phyloP scores from a whole-genome alignment of 2,797 vertebrate species.

The Carcharodon carcharias region DNA sequence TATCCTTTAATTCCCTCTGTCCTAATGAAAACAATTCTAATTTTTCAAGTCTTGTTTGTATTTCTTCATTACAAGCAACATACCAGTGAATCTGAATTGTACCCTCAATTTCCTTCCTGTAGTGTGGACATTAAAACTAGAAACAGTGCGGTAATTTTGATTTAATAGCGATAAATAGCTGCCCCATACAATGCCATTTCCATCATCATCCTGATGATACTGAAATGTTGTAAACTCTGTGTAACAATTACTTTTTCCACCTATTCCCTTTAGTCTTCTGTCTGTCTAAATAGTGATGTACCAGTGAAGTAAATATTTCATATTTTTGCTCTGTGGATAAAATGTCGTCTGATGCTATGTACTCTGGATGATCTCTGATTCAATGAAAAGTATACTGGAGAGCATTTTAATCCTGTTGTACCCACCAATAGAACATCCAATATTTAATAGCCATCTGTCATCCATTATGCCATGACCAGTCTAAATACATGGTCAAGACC shows the following conservation, averaged over 20 bases:
- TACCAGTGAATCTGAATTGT: not conserved
- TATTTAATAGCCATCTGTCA: constrained; percentile 9
- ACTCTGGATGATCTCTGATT: not conserved
- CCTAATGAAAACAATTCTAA: not conserved
- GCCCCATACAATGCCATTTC: not conserved
- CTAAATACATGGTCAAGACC: not conserved
- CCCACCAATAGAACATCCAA: not conserved
- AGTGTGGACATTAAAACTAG: not conserved
- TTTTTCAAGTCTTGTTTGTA: not conserved
- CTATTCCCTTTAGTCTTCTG: not conserved
- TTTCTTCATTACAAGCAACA: not conserved
- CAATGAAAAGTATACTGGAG: not conserved
- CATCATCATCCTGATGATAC: not conserved
- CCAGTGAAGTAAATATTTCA: not conserved
- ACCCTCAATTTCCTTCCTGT: not conserved
- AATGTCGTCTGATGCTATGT: not conserved
- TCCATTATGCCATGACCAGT: not conserved
- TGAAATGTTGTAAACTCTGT: not conserved
- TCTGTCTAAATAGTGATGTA: not conserved
- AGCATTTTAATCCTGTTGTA: not conserved
- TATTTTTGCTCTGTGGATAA: not conserved
- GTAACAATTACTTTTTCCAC: not conserved
- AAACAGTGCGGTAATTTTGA: not conserved
- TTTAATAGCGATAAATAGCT: not conserved
- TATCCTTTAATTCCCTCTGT: not conserved